Evolutionary conservation across 2,113 vertebrate species (phyloP), one percentile per base, ranked within the genome.

Genomic region (Hippocampus mohnikei): DNA sequence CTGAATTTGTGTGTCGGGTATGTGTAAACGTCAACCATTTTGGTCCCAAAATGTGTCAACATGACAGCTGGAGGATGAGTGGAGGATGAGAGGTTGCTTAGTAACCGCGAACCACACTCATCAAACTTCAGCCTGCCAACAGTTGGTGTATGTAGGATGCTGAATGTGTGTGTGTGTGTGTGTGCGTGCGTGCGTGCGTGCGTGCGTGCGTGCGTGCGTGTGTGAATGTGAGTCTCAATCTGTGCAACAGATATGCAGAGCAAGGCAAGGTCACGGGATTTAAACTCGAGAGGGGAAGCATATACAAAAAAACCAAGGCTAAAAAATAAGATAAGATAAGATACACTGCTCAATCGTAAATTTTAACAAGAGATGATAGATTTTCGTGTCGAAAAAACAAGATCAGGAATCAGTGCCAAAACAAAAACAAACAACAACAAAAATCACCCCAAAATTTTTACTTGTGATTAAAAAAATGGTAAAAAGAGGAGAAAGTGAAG

Each of bases 61-160:
- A 59, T 20, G 81, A 84, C 84, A 87, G 81, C 64, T 81, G 83
- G 78, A 73, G 20, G 66, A 78, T 69, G 70, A 76, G 70, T 65
- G 52, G 66, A 79, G 76, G 77, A 87, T 75, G 81, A 79, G 69
- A 75, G 50, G 87, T 90, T 91, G 90, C 91, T 73, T 78, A 72
- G 91, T 72, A 88, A 92, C 88, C 12, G 8, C 74, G 72, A 85
- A 72, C 50, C 71, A 86, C 85, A 88, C 72, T 71, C 80, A 79
- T 78, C 25, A 53, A 73, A 71, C 75, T 67, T 78, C 73, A 74
- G 70, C 67, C 71, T 18, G 55, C 23, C 46, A 85, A 67, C 79
- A 83, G 82, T 86, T 87, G 83, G 86, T 23, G 70, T 50, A 74
- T 84, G 86, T 87, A 71, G 85, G 86, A 79, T 58, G 83, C 56